Evolutionary conservation across 2,113 vertebrate species (phyloP).

Genomic region (Ophiodon elongatus): DNA sequence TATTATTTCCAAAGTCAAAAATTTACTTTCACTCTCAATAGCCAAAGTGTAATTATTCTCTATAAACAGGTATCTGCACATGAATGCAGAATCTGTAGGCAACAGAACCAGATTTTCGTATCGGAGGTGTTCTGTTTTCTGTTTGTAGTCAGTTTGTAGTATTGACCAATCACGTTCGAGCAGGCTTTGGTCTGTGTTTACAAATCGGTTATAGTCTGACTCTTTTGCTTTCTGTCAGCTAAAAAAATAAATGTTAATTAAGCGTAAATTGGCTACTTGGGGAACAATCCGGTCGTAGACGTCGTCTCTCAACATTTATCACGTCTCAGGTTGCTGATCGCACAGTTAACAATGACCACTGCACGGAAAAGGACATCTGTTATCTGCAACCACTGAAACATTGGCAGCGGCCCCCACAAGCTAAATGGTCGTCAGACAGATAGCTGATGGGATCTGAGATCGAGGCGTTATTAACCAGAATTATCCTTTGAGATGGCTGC

Average conservation of each 20-base stretch:
- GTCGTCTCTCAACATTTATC: not conserved
- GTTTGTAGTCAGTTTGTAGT: not conserved
- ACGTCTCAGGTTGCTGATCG: not conserved
- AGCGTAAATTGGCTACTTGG: not conserved
- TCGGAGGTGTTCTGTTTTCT: not conserved
- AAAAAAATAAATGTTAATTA: not conserved
- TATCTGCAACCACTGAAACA: too few species aligned
- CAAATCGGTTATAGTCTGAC: not conserved
- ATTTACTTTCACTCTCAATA: not conserved
- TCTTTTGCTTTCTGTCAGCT: not conserved
- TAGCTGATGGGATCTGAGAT: not conserved
- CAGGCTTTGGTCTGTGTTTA: not conserved
- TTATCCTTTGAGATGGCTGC: not conserved
- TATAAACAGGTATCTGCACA: not conserved
- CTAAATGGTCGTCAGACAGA: not conserved
- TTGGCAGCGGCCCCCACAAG: not conserved
- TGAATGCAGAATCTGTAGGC: not conserved
- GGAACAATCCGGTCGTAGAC: not conserved
- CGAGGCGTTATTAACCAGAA: not conserved
- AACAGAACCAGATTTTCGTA: not conserved
- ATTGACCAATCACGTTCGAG: not conserved
- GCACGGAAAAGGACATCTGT: not conserved
- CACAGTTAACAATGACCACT: not conserved
- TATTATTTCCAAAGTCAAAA: constrained; percentile 2
- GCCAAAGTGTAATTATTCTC: not conserved